A percentile compares a stretch with the other conserved stretches of the same genome.
These are phyloP conservation scores for Canis aureus DNA, from an alignment of 2,113 vertebrate species.

Conservation along the genomic window DNA sequence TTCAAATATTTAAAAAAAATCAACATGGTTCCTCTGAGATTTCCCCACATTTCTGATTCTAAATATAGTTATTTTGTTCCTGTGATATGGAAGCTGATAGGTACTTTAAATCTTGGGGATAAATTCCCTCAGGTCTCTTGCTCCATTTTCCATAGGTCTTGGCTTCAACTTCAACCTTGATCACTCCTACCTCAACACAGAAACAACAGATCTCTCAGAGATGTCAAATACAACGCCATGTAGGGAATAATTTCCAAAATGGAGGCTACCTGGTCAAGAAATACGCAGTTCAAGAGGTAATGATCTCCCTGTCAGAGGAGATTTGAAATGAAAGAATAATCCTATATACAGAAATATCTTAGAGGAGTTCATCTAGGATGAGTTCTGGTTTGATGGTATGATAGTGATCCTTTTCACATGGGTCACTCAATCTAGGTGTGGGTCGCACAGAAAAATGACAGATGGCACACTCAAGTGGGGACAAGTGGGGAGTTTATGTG, in stretches of 20 bases:
- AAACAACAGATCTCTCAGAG: background rate
- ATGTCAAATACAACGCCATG: background rate
- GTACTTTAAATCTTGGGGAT: background rate
- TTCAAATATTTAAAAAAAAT: constrained; percentile 33
- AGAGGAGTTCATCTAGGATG: background rate
- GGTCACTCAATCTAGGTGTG: background rate
- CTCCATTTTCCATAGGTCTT: background rate
- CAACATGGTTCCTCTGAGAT: background rate
- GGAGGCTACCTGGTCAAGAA: background rate
- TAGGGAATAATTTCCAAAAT: background rate
- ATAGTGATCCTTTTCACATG: background rate
- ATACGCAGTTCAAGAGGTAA: constrained; percentile 15
- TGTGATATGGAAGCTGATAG: background rate
- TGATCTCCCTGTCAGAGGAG: background rate
- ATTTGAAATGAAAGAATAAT: background rate
- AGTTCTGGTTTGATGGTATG: background rate
- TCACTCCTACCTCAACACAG: background rate
- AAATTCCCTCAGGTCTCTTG: background rate
- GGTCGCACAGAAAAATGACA: background rate
- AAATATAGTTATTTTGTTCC: background rate
- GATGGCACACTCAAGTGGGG: background rate
- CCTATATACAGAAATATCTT: background rate
- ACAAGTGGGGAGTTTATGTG: background rate
- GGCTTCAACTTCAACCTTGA: background rate
- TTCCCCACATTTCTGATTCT: background rate